Evolutionary conservation across 2,113 vertebrate genomes (phyloP).

Genomic region (Coracopsis vasa): DNA sequence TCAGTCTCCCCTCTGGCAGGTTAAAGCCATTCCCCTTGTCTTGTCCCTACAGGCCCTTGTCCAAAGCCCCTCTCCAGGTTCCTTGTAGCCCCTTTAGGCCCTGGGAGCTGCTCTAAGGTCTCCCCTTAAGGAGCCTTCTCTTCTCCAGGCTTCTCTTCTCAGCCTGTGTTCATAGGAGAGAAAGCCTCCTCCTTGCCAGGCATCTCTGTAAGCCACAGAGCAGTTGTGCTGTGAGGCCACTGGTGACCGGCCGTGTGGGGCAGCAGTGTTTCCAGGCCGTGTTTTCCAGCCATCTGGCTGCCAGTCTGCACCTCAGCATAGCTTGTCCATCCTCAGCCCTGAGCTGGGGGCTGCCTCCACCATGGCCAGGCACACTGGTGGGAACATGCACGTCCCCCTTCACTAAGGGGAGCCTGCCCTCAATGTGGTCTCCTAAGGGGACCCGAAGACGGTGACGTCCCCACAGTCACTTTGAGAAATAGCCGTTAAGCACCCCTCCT

Average conservation of each 20-base stretch:
- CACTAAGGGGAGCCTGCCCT: neutral
- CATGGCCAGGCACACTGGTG: fast-evolving
- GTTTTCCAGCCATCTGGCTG: neutral
- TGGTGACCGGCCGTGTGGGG: fast-evolving
- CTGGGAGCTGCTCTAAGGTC: neutral
- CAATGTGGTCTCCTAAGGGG: neutral
- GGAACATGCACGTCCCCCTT: neutral
- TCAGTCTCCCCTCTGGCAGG: neutral
- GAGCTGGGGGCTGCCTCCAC: neutral
- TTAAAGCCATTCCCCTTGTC: neutral
- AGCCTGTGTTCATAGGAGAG: neutral
- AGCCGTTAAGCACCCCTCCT: neutral
- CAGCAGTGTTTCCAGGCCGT: neutral
- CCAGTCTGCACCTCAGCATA: neutral
- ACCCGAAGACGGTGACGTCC: neutral
- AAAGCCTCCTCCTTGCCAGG: neutral
- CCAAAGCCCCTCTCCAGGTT: neutral
- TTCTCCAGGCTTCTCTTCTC: neutral
- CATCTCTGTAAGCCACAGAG: fast-evolving
- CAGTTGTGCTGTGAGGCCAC: fast-evolving
- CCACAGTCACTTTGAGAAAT: neutral
- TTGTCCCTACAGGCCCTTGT: neutral
- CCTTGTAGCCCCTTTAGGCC: neutral
- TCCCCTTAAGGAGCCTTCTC: neutral
- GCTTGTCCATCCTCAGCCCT: neutral